Evolutionary conservation across 2,797 vertebrate species (phyloP).

Genomic region (Anguilla megastoma): DNA sequence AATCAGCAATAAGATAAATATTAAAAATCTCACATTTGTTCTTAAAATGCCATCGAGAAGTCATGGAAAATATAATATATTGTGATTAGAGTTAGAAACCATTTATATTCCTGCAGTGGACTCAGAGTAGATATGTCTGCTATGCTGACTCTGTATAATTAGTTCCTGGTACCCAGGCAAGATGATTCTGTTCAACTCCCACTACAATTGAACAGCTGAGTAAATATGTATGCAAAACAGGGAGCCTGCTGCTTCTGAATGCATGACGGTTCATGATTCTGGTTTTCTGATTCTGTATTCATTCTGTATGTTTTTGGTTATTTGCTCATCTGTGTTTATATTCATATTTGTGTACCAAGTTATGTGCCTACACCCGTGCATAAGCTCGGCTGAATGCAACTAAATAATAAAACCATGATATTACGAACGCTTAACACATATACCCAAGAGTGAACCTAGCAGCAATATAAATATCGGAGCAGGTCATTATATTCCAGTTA

Average conservation of each 20-base stretch:
- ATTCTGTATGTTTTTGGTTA: background rate
- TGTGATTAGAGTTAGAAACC: background rate
- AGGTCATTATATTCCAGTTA: constrained; percentile 8
- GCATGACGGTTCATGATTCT: background rate
- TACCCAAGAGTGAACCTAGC: background rate
- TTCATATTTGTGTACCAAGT: constrained; percentile 3
- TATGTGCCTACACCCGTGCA: background rate
- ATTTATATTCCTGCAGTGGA: background rate
- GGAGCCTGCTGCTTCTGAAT: background rate
- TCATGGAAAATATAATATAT: background rate
- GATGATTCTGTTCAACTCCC: background rate
- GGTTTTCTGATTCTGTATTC: background rate
- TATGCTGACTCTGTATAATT: background rate
- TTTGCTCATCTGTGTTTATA: constrained; percentile 6
- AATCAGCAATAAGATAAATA: background rate
- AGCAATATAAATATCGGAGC: background rate
- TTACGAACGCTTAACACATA: background rate
- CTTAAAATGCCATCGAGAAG: background rate
- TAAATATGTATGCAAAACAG: constrained; percentile 18
- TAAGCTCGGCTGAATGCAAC: background rate
- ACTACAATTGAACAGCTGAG: background rate
- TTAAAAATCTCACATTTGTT: background rate
- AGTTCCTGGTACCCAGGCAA: background rate
- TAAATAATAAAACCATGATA: background rate
- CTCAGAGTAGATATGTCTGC: background rate